phyloP scores from a whole-genome alignment of 2,113 vertebrate species.

The Brevimyrus niger region DNA sequence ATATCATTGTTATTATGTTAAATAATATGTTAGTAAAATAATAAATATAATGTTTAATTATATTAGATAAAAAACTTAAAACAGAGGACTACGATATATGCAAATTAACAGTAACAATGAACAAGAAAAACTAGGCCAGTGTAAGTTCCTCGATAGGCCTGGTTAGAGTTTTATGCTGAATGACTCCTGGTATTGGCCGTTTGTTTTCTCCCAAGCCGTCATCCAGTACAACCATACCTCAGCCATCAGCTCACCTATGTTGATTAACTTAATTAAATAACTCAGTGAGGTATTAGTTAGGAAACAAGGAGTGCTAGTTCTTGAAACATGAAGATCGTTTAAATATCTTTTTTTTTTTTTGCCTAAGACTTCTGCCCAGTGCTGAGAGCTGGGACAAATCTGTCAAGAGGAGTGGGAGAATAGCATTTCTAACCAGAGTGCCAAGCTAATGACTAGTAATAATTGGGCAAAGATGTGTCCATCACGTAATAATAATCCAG shows the following conservation, averaged over 20 bases:
- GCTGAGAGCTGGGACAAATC: not conserved
- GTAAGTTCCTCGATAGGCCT: constrained; percentile 76
- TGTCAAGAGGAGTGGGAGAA: not conserved
- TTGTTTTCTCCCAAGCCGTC: not conserved
- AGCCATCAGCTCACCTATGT: not conserved
- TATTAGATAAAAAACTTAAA: too few species aligned
- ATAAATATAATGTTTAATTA: too few species aligned
- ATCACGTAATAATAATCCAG: not conserved
- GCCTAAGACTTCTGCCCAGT: not conserved
- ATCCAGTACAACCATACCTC: not conserved
- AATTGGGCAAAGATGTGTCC: not conserved
- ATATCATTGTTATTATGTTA: too few species aligned
- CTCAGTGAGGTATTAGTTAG: not conserved
- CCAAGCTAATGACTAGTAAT: not conserved
- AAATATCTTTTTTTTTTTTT: not conserved
- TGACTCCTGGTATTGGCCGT: fast-evolving
- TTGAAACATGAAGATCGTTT: not conserved
- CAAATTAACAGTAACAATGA: not conserved
- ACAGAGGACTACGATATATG: not conserved
- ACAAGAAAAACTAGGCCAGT: constrained; percentile 59
- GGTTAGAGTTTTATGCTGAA: constrained; percentile 46
- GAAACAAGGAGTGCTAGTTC: not conserved
- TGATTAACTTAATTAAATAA: not conserved
- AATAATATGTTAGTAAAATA: too few species aligned
- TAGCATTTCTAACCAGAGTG: not conserved